Evolutionary conservation across 2,888 invertebrate species (phyloP).

Genomic region (Leuctra nigra): DNA sequence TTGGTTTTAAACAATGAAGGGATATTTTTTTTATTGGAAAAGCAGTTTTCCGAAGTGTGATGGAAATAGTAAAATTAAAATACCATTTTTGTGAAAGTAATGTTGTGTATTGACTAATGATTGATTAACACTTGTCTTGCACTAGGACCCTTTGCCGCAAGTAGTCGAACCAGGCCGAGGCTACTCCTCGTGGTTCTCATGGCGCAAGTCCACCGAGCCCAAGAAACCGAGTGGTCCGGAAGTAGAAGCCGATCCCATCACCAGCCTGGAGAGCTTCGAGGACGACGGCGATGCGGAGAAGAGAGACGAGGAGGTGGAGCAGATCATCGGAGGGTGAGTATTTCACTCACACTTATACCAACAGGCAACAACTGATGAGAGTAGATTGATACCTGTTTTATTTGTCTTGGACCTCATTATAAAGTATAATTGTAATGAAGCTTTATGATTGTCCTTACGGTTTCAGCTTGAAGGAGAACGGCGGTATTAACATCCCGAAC

Average conservation of each 20-base stretch:
- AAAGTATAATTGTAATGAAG: neutral
- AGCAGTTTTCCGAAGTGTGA: too few species aligned
- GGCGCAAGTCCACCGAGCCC: conserved; percentile 40
- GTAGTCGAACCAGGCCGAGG: conserved; percentile 31
- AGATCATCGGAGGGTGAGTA: neutral
- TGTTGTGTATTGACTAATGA: too few species aligned
- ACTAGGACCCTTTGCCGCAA: conserved; percentile 5
- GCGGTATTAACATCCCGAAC: neutral
- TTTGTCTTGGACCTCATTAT: neutral
- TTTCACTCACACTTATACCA: too few species aligned
- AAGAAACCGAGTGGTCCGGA: conserved; percentile 7
- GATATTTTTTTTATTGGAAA: too few species aligned
- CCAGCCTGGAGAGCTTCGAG: neutral
- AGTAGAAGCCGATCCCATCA: neutral
- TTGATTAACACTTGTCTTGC: too few species aligned
- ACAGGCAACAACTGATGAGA: neutral
- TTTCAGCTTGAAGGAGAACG: conserved; percentile 3
- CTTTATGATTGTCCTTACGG: neutral
- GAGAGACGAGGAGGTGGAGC: neutral
- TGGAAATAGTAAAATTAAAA: too few species aligned
- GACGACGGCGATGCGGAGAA: neutral
- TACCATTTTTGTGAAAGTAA: too few species aligned
- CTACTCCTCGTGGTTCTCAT: conserved; percentile 51
- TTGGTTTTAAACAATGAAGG: too few species aligned
- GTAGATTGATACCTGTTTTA: neutral